Base-by-base conservation (phyloP, 2,888 invertebrate species). In the Argyra leucocephala region DNA sequence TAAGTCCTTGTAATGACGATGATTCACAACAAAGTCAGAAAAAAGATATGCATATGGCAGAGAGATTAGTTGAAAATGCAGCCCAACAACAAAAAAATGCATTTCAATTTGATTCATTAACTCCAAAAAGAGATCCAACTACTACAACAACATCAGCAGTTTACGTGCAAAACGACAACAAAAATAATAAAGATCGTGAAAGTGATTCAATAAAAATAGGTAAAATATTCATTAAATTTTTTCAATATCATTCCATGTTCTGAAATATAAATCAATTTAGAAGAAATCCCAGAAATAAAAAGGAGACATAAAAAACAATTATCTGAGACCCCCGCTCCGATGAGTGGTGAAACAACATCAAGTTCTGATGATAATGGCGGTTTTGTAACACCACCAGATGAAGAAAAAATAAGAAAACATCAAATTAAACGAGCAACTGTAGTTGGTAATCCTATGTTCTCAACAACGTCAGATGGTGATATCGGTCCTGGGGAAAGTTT, bases 361-460 rank as follows among this genome's bases (percentile, higher is more conserved):
- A 72, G 70, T 68, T 71, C 73, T 26, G 73, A 73, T 66, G 73
- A 74, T 67, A 73, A 72, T 65, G 73, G 73, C 18, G 73, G 72
- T n/a, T 74, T 73, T 65, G 66, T 73, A 22, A 72, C 72, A 65
- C 71, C 72, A 62, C 71, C 71, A n/a, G 69, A 64, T 36, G 70
- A 71, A 15, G 72, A 71, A 63, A 66, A 68, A 22, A 69, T n/a
- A 71, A 26, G 63, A 66, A 71, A 69, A 61, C 69, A 70, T 67
- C 74, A 90, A 77, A 87, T 91, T 71, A 91, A 91, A 79, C 85
- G 89, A 73, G 90, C 92, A 63, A 92, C 91, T 65, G 89, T 93
- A 73, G 90, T 92, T 65, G 92, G 91, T 69, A 93, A 92, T 81
- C 92, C 93, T 65, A 92, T 93, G 91, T 92, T 88, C 81, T 89